Percentiles rank a stretch among this genome's conserved stretches.
Conservation (phyloP, 2,797 vertebrate genomes). For the Bovichtus diacanthus region DNA sequence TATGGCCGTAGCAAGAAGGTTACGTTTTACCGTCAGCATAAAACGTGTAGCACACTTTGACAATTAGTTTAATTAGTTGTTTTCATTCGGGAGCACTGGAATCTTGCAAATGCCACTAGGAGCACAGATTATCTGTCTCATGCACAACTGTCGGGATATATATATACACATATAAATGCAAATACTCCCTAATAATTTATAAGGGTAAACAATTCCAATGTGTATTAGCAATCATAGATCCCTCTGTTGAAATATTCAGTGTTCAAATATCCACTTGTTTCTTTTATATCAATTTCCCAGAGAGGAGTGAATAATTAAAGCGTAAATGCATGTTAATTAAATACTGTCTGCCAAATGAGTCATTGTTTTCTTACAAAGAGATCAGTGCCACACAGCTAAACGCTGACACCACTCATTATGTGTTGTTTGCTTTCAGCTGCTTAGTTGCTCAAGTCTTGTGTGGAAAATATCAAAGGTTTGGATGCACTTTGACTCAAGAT, state of each 20-base stretch:
- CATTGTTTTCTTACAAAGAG: conserved; percentile 5
- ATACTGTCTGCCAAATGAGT: conserved; percentile 5
- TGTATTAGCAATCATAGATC: neutral
- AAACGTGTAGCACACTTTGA: too few species aligned
- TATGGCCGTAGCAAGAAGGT: too few species aligned
- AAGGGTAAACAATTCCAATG: neutral
- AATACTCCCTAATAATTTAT: neutral
- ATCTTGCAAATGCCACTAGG: too few species aligned
- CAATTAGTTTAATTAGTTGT: too few species aligned
- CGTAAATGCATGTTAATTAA: conserved; percentile 8
- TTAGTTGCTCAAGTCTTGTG: neutral
- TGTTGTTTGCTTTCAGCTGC: neutral
- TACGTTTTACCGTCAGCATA: too few species aligned
- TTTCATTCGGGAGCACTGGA: too few species aligned
- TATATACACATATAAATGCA: neutral
- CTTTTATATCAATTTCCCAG: neutral
- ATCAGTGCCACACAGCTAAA: neutral
- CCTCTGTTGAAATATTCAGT: neutral
- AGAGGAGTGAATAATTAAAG: conserved; percentile 6
- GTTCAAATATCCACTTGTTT: conserved; percentile 6
- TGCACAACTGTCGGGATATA: too few species aligned
- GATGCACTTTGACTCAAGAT: neutral
- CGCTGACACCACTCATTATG: neutral
- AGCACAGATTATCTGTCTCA: too few species aligned
- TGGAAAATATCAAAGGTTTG: neutral